phyloP scores from a whole-genome alignment of 2,797 vertebrate species.

The Sylvia borin region DNA sequence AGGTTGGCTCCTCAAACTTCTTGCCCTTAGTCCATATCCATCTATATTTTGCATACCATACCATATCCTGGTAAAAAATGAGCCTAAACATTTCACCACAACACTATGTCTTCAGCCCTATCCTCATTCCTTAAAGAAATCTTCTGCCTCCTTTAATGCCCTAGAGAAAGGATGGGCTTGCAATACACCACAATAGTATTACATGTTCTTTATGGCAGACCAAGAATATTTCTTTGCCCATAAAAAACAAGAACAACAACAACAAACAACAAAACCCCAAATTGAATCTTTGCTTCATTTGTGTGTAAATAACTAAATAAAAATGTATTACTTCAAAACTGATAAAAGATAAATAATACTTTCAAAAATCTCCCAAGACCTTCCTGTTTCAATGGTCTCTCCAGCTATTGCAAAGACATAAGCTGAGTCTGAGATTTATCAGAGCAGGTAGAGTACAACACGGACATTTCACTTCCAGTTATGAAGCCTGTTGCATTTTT shows the following conservation, averaged over 20 bases:
- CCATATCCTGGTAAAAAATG: neutral
- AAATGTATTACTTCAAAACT: neutral
- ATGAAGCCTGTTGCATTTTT: neutral
- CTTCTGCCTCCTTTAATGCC: neutral
- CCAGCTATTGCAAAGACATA: neutral
- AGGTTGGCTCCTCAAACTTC: neutral
- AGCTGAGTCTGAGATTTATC: neutral
- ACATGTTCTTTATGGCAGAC: neutral
- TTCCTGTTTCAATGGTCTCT: neutral
- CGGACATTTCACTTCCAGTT: neutral
- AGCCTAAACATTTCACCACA: neutral
- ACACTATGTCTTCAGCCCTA: neutral
- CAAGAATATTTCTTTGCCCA: neutral
- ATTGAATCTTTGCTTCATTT: neutral
- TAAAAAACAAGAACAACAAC: too few relatives aligned
- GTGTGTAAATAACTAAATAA: neutral
- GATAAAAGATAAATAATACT: neutral
- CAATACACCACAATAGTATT: neutral
- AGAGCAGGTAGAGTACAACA: neutral
- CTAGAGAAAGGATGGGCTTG: neutral
- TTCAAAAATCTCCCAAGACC: neutral
- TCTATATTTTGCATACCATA: neutral
- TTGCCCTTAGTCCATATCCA: neutral
- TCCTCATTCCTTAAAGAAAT: neutral
- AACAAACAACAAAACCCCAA: neutral